These are phyloP conservation scores for Ophiodon elongatus DNA, from an alignment of 2,113 vertebrate genomes.

Conservation along the genomic window DNA sequence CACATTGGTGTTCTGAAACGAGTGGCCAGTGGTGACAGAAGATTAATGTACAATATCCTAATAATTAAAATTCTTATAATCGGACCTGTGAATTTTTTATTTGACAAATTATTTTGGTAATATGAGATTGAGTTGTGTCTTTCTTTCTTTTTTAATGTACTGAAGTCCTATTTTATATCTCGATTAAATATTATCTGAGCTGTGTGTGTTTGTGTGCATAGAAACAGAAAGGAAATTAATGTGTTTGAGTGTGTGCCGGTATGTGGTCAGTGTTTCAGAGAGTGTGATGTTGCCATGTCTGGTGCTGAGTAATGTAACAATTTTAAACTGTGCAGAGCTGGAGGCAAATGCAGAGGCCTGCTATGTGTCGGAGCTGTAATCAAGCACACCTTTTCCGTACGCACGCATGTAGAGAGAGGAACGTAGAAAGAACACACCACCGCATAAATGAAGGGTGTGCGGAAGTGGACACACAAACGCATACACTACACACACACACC, in stretches of 20 bases:
- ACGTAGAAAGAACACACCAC: background rate
- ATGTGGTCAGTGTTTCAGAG: slow-evolving; percentile 13
- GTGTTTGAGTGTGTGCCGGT: slow-evolving; percentile 4
- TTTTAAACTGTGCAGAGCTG: slow-evolving; percentile 10
- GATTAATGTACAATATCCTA: background rate
- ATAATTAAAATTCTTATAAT: background rate
- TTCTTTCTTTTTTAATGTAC: background rate
- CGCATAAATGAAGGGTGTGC: background rate
- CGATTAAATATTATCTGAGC: background rate
- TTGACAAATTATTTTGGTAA: background rate
- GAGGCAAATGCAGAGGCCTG: slow-evolving; percentile 28
- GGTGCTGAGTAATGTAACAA: slow-evolving; percentile 6
- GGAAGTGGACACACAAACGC: background rate
- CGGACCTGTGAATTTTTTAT: background rate
- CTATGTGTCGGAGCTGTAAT: slow-evolving; percentile 38
- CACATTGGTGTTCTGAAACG: slow-evolving; percentile 1
- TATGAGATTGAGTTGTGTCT: background rate
- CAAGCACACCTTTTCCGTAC: slow-evolving; percentile 36
- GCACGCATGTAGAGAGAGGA: background rate
- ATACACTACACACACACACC: too few relatives aligned
- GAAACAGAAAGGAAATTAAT: background rate
- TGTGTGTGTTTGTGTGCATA: background rate
- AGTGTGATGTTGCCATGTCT: slow-evolving; percentile 9
- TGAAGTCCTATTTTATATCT: background rate
- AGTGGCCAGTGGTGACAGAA: background rate